These are phyloP conservation scores for Burhinus bistriatus DNA, from an alignment of 2,113 vertebrate genomes.

Conservation along the genomic window DNA sequence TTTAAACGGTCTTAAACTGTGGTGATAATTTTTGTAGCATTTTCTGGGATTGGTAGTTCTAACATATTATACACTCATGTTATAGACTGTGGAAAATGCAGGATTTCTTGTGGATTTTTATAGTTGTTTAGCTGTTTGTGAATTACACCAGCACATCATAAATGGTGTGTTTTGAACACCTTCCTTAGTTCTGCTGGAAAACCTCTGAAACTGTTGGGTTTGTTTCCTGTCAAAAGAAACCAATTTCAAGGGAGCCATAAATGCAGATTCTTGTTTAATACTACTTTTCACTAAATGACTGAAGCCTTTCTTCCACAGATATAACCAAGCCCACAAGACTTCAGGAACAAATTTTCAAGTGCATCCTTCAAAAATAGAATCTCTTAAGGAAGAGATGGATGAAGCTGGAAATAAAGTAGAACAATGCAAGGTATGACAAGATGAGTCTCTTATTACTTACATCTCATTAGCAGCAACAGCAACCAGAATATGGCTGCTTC, in stretches of 20 bases:
- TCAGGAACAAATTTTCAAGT: constrained; percentile 96
- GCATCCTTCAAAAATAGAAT: constrained; percentile 94
- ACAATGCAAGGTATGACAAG: constrained; percentile 88
- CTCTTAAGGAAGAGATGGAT: constrained; percentile 96
- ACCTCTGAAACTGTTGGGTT: not conserved
- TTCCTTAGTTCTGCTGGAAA: not conserved
- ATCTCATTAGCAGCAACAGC: not conserved
- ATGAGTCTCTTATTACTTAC: not conserved
- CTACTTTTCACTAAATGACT: not conserved
- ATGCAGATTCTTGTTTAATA: not conserved
- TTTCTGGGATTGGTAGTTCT: not conserved
- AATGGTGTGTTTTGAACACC: not conserved
- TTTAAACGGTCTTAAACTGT: not conserved
- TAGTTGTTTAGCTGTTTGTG: not conserved
- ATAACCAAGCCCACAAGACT: constrained; percentile 97
- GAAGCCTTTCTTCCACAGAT: constrained; percentile 72
- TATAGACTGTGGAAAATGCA: not conserved
- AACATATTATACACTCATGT: fast-evolving
- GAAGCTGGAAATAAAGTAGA: constrained; percentile 98
- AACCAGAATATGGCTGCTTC: not conserved
- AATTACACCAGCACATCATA: not conserved
- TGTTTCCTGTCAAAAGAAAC: not conserved
- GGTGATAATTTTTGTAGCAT: not conserved
- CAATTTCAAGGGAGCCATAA: not conserved
- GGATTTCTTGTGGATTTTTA: not conserved